Percentiles rank a stretch among this genome's conserved stretches.
phyloP scores from a whole-genome alignment of 2,113 vertebrate species.

The Leiothrix lutea region DNA sequence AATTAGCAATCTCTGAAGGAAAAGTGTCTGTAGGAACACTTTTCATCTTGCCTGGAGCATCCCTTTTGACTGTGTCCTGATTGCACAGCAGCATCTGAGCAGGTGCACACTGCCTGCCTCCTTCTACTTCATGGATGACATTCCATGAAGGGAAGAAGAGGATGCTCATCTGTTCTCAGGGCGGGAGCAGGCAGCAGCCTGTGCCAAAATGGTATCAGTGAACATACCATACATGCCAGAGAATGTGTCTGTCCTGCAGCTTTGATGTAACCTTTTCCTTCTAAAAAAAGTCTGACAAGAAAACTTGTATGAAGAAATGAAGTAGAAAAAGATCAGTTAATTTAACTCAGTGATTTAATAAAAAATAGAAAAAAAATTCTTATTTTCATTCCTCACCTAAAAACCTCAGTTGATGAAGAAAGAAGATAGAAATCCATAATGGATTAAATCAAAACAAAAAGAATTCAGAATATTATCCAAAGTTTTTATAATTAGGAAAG shows the following conservation, averaged over 20 bases:
- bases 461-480: neutral
- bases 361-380: neutral
- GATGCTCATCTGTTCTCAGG: neutral
- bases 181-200: neutral
- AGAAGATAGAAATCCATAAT: neutral
- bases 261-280: neutral
- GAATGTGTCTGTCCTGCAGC: neutral
- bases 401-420: neutral
- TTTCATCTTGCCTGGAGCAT: neutral
- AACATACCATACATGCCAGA: neutral
- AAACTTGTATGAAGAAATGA: neutral
- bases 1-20: neutral
- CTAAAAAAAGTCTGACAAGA: neutral
- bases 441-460: neutral
- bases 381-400: neutral
- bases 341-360: neutral
- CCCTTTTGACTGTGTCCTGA: neutral
- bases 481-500: neutral
- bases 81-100: neutral
- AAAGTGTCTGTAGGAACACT: neutral
- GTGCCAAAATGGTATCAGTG: neutral
- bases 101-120: neutral
- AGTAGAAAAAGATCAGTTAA: neutral
- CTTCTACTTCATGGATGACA: neutral
- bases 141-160: neutral